Base-by-base conservation (phyloP, 2,888 invertebrate genomes). In the Maniola hyperantus region DNA sequence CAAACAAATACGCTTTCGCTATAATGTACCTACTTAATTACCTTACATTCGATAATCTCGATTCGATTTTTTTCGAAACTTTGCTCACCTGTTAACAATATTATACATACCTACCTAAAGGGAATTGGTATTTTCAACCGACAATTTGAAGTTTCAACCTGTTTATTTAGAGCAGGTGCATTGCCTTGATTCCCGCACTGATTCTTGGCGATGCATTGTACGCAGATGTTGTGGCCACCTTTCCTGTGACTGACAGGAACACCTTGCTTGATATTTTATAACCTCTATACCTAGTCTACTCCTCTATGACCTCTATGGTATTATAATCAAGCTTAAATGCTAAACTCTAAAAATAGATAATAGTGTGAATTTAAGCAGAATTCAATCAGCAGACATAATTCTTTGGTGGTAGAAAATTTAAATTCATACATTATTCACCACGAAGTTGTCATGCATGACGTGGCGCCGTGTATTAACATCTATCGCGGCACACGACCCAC, bases 401-500 rank as follows among this genome's bases (percentile, higher is more conserved):
- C 5, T 33, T 15, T 15, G 46, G 26, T 33, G 26, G 13, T 46
- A 46, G 26, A 46, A 33, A 60, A 60, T 5, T 46, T 18, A 55
- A 55, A 34, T 67, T 60, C 62, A 66, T 70, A 36, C 51, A 66
- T 66, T 66, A 72, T 69, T 79, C 76, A 74, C 65, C 51, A 67
- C 72, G 69, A 69, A 68, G 73, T 73, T 87, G 85, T 71, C 73
- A 88, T 88, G 83, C 87, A 81, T 73, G 71, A 73, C 69, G 80
- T 76, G 76, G 76, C 78, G 74, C 78, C 78, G 71, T 76, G 76
- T 77, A 83, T 82, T 83, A 76, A 76, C 81, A 84, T 80, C 79
- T 75, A 76, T 76, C 75, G 79, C 77, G 85, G 91, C 91, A 91
- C 91, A 89, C 90, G 91, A 86, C 91, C 68, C 89, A 90, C 90